These are phyloP conservation scores for Pentamera pediparva DNA, from an alignment of 53 echinoderm and acorn worm genomes.

Conservation along the genomic window DNA sequence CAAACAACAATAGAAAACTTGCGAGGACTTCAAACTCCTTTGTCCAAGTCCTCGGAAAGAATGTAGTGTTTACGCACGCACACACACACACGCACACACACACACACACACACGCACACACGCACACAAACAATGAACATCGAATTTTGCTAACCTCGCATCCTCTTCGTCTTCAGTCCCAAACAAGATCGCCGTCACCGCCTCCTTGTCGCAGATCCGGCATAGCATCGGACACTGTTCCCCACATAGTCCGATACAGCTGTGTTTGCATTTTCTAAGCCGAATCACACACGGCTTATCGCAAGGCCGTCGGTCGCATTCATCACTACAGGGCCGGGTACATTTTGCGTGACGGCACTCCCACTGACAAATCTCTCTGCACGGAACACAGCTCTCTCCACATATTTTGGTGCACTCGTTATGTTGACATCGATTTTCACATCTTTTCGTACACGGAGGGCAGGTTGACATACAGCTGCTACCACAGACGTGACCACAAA, in stretches of 20 bases:
- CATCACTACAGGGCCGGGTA: constrained; percentile 56
- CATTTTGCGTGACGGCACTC: constrained; percentile 33
- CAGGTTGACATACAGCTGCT: constrained; percentile 54
- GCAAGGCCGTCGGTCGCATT: constrained; percentile 65
- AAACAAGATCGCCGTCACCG: constrained; percentile 74
- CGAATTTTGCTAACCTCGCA: too few relatives aligned
- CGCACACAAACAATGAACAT: too few relatives aligned
- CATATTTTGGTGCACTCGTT: constrained; percentile 49
- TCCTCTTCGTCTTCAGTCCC: constrained; percentile 71
- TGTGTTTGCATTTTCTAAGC: constrained; percentile 66
- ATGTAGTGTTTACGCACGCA: too few relatives aligned
- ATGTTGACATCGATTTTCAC: constrained; percentile 52
- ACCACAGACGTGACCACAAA: constrained; percentile 67
- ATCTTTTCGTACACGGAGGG: constrained; percentile 50
- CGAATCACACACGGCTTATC: constrained; percentile 44
- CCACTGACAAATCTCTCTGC: constrained; percentile 49
- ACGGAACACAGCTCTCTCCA: constrained; percentile 46
- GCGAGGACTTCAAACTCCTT: too few relatives aligned
- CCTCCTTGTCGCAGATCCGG: constrained; percentile 59
- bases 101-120: too few relatives aligned
- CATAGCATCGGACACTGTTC: constrained; percentile 76
- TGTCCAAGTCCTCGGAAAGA: too few relatives aligned
- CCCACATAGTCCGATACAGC: constrained; percentile 85
- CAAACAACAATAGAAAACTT: too few relatives aligned
- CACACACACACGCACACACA: too few relatives aligned